Conservation (phyloP, 2,888 invertebrate species). For the Aphidoletes aphidimyza region DNA sequence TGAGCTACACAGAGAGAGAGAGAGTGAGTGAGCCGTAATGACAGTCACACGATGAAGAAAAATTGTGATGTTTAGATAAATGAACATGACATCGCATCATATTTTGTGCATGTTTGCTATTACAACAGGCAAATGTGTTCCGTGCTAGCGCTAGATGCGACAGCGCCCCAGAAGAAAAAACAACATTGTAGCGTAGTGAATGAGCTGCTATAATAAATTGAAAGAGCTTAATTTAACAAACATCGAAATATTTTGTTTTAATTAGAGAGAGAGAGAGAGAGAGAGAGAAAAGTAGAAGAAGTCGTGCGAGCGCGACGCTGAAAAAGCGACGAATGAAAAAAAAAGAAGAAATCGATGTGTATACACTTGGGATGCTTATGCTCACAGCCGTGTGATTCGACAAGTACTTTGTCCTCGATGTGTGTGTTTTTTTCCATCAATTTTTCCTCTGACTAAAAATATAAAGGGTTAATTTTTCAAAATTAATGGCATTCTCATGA, state of each 20-base stretch:
- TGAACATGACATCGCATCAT: not conserved
- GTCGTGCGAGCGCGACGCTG: too few species aligned
- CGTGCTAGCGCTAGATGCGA: too few species aligned
- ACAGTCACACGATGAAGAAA: not conserved
- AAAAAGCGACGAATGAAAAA: too few species aligned
- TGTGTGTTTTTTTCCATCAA: too few species aligned
- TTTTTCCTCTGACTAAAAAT: not conserved
- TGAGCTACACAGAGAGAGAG: too few species aligned
- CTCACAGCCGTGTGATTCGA: too few species aligned
- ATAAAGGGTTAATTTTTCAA: not conserved
- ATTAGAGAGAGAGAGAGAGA: not conserved
- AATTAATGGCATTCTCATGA: not conserved
- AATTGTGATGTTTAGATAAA: not conserved
- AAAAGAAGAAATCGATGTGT: too few species aligned
- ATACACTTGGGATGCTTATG: too few species aligned
- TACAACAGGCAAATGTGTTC: too few species aligned
- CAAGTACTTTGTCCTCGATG: not conserved
- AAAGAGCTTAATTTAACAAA: not conserved
- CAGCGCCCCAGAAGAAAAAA: too few species aligned
- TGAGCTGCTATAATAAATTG: too few species aligned
- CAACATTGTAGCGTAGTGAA: too few species aligned
- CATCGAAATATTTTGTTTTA: constrained; percentile 7
- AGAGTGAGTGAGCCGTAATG: not conserved
- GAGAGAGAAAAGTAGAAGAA: not conserved
- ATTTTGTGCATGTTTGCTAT: not conserved